Evolutionary conservation across 1,140 invertebrate species (phyloP).

Genomic region (Lysiphlebus fabarum): DNA sequence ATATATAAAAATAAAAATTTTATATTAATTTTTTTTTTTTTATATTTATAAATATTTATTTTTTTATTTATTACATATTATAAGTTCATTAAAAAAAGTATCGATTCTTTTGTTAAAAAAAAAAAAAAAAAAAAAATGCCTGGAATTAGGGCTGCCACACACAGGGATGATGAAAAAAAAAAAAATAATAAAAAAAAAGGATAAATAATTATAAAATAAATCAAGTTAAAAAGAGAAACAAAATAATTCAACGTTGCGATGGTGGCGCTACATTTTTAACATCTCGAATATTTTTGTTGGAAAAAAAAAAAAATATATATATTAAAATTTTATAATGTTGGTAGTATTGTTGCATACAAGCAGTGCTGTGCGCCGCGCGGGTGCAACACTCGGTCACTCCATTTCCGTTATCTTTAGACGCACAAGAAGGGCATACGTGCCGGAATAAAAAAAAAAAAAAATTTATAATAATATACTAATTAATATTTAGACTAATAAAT

Average conservation of each 20-base stretch:
- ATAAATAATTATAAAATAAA: no score
- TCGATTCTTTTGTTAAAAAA: no score
- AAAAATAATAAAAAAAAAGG: neutral
- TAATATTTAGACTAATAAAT: neutral
- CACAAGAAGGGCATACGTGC: constrained; percentile 35
- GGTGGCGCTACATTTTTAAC: no score
- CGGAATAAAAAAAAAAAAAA: constrained; percentile 23
- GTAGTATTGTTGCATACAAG: neutral
- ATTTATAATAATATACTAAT: constrained; percentile 18
- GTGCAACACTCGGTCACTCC: constrained; percentile 31
- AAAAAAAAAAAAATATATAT: neutral
- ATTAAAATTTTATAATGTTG: neutral
- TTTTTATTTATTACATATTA: no score
- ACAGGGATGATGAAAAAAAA: neutral
- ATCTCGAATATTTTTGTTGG: neutral
- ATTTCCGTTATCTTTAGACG: constrained; percentile 39
- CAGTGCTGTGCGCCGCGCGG: constrained; percentile 1
- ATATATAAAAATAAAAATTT: no score
- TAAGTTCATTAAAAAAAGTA: no score
- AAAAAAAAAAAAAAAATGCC: no score
- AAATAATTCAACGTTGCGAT: no score
- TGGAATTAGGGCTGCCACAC: no score
- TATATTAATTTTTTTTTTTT: no score
- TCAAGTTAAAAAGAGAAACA: no score
- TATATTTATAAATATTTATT: no score